Percentiles rank a stretch among this genome's conserved stretches.
Evolutionary conservation across 2,888 invertebrate species (phyloP).

Genomic region (Cephus nigrinus): DNA sequence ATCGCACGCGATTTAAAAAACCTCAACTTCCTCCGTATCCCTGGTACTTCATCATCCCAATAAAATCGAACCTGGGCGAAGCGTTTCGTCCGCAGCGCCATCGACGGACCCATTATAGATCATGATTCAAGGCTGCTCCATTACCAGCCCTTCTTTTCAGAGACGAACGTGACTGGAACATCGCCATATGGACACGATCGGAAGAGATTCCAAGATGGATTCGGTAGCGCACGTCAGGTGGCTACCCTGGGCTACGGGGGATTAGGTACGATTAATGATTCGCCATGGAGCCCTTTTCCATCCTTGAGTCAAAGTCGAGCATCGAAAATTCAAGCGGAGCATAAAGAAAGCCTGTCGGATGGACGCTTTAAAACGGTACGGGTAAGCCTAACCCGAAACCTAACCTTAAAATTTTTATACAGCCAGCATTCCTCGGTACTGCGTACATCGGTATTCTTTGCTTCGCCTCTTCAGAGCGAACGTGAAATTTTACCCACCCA

Average conservation of each 20-base stretch:
- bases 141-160: constrained; percentile 1
- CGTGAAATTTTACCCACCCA: not conserved
- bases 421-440: not conserved
- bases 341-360: not conserved
- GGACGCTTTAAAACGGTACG: not conserved
- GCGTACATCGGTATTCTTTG: too few species aligned
- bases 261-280: constrained; percentile 4
- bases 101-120: not conserved
- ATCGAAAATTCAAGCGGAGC: not conserved
- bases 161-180: not conserved
- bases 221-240: constrained; percentile 6
- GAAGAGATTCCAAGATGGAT: not conserved
- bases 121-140: constrained; percentile 2
- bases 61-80: not conserved
- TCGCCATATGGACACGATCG: constrained; percentile 2
- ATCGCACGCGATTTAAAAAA: not conserved
- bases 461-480: not conserved
- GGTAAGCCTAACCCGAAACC: not conserved
- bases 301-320: not conserved
- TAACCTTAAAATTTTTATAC: not conserved
- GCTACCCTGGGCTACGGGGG: not conserved
- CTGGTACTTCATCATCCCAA: not conserved
- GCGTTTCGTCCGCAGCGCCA: not conserved
- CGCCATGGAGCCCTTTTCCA: constrained; percentile 3
- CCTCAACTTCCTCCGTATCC: not conserved